Evolutionary conservation across 2,888 invertebrate genomes (phyloP), one percentile per base, ranked within the genome.

Genomic region (Acanthosepion esculentum): DNA sequence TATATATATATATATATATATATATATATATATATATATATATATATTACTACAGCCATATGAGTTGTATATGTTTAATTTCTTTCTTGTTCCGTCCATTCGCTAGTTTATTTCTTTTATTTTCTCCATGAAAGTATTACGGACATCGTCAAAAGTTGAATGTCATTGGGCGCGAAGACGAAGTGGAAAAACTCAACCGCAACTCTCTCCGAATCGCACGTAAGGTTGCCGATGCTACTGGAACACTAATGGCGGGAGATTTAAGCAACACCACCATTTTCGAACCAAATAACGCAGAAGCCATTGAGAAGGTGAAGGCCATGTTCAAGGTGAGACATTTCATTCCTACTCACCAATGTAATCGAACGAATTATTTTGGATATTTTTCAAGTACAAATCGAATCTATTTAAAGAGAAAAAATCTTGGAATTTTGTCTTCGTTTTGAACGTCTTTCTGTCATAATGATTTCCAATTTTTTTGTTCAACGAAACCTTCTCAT

Each of bases 191-290:
- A 48, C 95, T 97, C 50, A 97, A 97, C 95, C 94, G 95, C 15
- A 93, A 94, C 29, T 97, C 97, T 0, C 95, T 97, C 91, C 95
- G 96, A 78, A 96, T 97, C 33, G 97, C 97, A 10, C 96, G 96
- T 7, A 95, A 97, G 93, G 97, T 97, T 50, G 97, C 97, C 10
- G 96, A 96, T 92, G 95, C 95, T 94, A 96, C 97, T 23, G 97
- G 96, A 20, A 97, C 96, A 0, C 95, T 97, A 33, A 96, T 97
- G 96, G 97, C 97, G 33, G 97, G 97, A 94, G 96, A 97, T 95
- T 96, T 97, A 12, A 97, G 96, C 95, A 97, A 97, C 95, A 96
- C 96, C 20, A 96, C 96, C 7, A 94, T 96, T 6, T 97, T 96
- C 94, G 95, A 96, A 15, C 96, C 96, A 1, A 96, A 96, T n/a